Percentiles rank a stretch among this genome's conserved stretches.
phyloP scores from a whole-genome alignment of 64 coral and sea anemone species.

The Hydrozoanthus tunicans region DNA sequence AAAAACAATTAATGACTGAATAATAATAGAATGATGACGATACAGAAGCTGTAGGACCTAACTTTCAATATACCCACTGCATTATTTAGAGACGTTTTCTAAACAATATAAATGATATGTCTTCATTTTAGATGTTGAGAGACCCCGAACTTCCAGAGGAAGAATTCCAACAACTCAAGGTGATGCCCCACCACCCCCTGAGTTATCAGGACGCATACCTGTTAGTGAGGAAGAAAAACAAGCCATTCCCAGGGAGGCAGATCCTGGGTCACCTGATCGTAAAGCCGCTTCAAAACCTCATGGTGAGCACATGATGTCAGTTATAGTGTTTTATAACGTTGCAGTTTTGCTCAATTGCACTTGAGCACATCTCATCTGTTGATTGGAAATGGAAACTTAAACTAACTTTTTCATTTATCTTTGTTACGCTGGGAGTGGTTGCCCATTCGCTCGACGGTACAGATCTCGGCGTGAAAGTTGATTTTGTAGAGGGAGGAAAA shows the following conservation, averaged over 20 bases:
- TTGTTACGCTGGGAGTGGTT: no score
- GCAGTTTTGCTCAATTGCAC: not conserved
- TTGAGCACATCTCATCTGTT: not conserved
- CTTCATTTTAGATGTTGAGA: conserved; percentile 48
- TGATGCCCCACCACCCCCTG: conserved; percentile 30
- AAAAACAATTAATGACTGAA: no score
- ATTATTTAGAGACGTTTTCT: not conserved
- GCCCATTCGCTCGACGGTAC: no score
- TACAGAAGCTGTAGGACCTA: not conserved
- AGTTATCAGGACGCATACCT: conserved; percentile 27
- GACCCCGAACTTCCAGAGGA: conserved; percentile 66
- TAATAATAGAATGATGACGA: no score
- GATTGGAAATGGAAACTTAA: not conserved
- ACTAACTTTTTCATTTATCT: no score
- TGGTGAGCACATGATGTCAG: not conserved
- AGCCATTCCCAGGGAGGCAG: not conserved
- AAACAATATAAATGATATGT: not conserved
- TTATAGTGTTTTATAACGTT: no score
- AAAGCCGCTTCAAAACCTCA: conserved; percentile 13
- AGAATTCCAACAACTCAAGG: not conserved
- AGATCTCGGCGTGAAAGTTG: no score
- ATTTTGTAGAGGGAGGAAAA: no score
- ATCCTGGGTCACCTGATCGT: not conserved
- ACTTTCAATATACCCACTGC: not conserved
- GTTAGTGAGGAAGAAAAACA: not conserved